phyloP scores from a whole-genome alignment of 2,888 invertebrate species.

The Pheosia tremula region DNA sequence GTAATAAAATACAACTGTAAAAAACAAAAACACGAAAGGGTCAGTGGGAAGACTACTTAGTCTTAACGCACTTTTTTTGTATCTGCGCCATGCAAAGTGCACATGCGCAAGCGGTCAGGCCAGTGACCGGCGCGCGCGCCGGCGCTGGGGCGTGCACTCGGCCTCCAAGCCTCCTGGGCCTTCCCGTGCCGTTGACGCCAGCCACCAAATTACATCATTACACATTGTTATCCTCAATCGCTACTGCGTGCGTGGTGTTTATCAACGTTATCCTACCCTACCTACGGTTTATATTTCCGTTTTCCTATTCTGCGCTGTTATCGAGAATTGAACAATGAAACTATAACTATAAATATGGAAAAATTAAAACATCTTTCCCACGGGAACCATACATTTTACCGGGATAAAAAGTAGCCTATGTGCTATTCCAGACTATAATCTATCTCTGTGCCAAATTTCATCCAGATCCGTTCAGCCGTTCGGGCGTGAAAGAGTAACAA shows the following conservation, averaged over 20 bases:
- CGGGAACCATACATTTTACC: too few species aligned
- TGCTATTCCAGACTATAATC: too few species aligned
- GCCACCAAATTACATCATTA: background rate
- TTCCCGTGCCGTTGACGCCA: conserved; percentile 13
- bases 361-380: too few species aligned
- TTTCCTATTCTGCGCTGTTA: background rate
- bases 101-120: background rate
- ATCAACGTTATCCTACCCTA: background rate
- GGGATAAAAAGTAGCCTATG: too few species aligned
- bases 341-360: too few species aligned
- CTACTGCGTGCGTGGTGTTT: background rate
- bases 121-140: conserved; percentile 17
- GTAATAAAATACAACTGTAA: too few species aligned
- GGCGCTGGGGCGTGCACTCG: conserved; percentile 11
- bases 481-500: too few species aligned
- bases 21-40: background rate
- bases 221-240: background rate
- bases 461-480: too few species aligned
- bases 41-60: background rate
- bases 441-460: too few species aligned
- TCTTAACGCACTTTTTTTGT: background rate
- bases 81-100: too few species aligned
- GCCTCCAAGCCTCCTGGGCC: conserved; percentile 10
- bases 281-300: background rate
- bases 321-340: background rate